A percentile compares a stretch with the other conserved stretches of the same genome.
Evolutionary conservation across 1,140 invertebrate species (phyloP).

Genomic region (Chionoecetes opilio): DNA sequence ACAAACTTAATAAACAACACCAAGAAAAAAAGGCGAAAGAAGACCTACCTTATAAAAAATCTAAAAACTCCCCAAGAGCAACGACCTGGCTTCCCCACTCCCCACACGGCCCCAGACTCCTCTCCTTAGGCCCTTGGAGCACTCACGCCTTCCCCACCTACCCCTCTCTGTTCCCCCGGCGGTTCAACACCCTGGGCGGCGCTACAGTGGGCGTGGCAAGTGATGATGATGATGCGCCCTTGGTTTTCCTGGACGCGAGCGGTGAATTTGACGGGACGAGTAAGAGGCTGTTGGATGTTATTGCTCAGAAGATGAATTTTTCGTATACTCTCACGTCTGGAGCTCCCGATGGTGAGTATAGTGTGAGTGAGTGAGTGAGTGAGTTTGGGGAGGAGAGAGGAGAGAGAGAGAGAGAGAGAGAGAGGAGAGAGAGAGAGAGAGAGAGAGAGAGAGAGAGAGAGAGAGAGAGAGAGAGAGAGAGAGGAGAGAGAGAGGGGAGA

Average conservation of each 20-base stretch:
- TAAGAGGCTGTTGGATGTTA: conserved; percentile 28
- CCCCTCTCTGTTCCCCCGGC: conserved; percentile 4
- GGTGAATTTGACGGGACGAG: conserved; percentile 54
- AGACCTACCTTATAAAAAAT: not conserved
- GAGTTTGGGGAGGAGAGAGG: not conserved
- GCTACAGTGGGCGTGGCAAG: conserved; percentile 32
- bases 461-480: too few species aligned
- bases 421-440: not conserved
- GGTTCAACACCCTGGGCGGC: conserved; percentile 56
- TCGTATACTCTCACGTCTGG: conserved; percentile 49
- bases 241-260: conserved; percentile 34
- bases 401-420: too few species aligned
- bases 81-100: conserved; percentile 50
- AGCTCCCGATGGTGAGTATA: conserved; percentile 50
- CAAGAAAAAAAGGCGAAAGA: not conserved
- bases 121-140: conserved; percentile 30
- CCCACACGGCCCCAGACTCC: not conserved
- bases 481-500: too few species aligned
- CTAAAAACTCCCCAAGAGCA: not conserved
- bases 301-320: conserved; percentile 42
- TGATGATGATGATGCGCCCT: conserved; percentile 56
- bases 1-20: not conserved
- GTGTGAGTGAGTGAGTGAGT: not conserved
- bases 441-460: not conserved
- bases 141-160: conserved; percentile 25